Evolutionary conservation across 2,113 vertebrate species (phyloP).

Genomic region (Ictidomys tridecemlineatus): DNA sequence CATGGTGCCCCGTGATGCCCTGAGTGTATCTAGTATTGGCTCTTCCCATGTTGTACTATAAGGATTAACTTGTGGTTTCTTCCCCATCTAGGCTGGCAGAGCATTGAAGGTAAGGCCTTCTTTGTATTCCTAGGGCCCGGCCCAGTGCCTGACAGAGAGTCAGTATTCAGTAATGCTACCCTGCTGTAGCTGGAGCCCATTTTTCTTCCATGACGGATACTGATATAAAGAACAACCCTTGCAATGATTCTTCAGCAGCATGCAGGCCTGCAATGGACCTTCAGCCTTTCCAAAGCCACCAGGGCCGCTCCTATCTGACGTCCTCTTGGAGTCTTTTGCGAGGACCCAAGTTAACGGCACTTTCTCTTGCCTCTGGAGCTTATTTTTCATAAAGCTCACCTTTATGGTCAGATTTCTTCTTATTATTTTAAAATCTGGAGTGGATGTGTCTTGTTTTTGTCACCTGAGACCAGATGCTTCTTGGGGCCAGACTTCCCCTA

Average conservation of each 20-base stretch:
- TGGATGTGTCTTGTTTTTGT: background rate
- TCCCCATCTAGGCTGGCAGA: background rate
- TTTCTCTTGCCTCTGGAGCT: conserved; percentile 10
- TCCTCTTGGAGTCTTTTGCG: background rate
- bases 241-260: background rate
- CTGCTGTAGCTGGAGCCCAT: too few species aligned
- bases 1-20: accelerated
- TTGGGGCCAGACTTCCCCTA: background rate
- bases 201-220: background rate
- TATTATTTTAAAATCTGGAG: background rate
- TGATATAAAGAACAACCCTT: background rate
- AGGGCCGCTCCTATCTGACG: background rate
- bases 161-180: background rate
- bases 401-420: background rate
- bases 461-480: background rate
- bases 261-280: too few species aligned
- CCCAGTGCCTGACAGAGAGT: background rate
- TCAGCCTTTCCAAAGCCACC: background rate
- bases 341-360: background rate
- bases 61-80: background rate
- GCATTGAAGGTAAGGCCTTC: background rate
- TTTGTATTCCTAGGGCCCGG: background rate
- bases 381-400: background rate
- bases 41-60: background rate
- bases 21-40: too few species aligned